These are phyloP conservation scores for Trachelus troglodyta DNA, from an alignment of 2,888 invertebrate species.

Conservation along the genomic window DNA sequence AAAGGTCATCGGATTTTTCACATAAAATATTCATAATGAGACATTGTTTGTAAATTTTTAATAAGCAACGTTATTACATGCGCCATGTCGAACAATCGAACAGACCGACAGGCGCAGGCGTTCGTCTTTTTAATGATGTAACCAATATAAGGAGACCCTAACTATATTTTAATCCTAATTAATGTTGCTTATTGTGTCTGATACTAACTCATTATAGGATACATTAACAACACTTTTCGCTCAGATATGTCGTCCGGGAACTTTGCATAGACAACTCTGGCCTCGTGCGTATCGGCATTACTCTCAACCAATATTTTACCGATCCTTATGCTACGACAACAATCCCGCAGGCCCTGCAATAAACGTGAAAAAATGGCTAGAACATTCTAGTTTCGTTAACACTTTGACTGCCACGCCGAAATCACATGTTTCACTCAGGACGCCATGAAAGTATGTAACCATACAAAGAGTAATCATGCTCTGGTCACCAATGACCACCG, in stretches of 20 bases:
- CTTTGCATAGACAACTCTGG: slow-evolving; percentile 96
- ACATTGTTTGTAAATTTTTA: not conserved
- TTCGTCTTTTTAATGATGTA: not conserved
- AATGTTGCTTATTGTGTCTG: slow-evolving; percentile 16
- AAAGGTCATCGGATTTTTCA: not conserved
- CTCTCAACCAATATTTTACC: slow-evolving; percentile 98
- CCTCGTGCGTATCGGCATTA: slow-evolving; percentile 95
- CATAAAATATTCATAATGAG: not conserved
- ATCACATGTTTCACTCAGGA: no score
- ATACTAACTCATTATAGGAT: slow-evolving; percentile 94
- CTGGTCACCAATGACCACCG: no score
- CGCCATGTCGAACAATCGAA: not conserved
- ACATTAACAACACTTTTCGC: slow-evolving; percentile 93
- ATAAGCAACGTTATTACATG: not conserved
- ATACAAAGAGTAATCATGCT: no score
- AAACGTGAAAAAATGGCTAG: slow-evolving; percentile 8
- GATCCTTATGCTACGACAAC: slow-evolving; percentile 97
- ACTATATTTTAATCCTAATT: slow-evolving; percentile 11
- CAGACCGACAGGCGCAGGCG: not conserved
- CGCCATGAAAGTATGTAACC: no score
- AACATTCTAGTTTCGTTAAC: slow-evolving; percentile 3
- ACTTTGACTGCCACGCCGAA: no score
- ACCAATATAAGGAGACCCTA: not conserved
- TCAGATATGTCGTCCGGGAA: slow-evolving; percentile 95
- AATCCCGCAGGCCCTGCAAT: slow-evolving; percentile 86